Base-by-base conservation (phyloP, 2,888 invertebrate genomes). In the Acleris emargana region DNA sequence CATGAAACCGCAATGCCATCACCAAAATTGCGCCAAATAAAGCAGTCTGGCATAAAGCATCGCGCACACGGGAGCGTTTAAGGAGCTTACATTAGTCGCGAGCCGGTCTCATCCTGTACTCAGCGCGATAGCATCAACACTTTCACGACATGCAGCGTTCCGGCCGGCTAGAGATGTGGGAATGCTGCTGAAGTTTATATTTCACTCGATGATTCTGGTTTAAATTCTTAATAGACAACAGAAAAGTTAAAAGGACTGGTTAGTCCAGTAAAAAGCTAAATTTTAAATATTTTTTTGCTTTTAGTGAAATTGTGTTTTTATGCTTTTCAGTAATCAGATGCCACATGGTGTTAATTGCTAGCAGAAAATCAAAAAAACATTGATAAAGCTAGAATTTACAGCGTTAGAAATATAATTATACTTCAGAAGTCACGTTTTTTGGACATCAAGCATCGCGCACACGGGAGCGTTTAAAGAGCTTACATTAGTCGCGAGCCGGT, bases 51-150 rank as follows among this genome's bases (percentile, higher is more conserved):
- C 71, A 74, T 79, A 78, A 80, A 78, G 77, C 72, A 78, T 72
- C 74, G 67, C 73, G 73, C 75, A 73, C 80, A 76, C 73, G 74
- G 76, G 73, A 77, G 77, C 78, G 78, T 78, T 77, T 81, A 81
- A 84, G 80, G 73, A 81, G 84, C 79, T 84, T 82, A 85, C 82
- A 84, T 85, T 83, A 85, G 82, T 83, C 74, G 79, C 76, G 77
- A 77, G 79, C 76, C 68, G 76, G 76, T 80, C 75, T 78, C 82
- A 76, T 83, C 80, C 79, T 73, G 73, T 73, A 72, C 78, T 77
- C 76, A 77, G 74, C 71, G 62, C 71, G 88, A 87, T 88, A 87
- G 73, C 78, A 85, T 87, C 88, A 82, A 85, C 85, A 84, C 85
- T 87, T 81, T 78, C 79, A 75, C 79, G 81, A 79, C 78, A 81